These are phyloP conservation scores for Xyliphius kryptos DNA, from an alignment of 2,113 vertebrate species.

Conservation along the genomic window DNA sequence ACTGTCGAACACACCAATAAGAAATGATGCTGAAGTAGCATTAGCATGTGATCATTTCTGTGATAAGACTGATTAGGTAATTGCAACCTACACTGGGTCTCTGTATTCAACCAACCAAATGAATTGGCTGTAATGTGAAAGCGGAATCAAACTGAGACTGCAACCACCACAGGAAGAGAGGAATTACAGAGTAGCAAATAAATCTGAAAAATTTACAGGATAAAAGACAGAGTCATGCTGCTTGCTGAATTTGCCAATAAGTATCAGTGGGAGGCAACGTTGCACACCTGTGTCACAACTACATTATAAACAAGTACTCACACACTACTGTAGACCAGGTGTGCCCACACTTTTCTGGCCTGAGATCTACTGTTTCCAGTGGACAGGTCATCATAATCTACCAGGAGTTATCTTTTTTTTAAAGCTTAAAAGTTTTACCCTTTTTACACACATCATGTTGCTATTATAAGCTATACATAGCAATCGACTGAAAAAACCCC, in stretches of 20 bases:
- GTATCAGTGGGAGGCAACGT: slow-evolving; percentile 60
- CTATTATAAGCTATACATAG: too few species aligned
- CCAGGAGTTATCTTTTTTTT: too few species aligned
- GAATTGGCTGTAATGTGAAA: slow-evolving; percentile 13
- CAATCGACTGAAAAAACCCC: too few species aligned
- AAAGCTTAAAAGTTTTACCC: too few species aligned
- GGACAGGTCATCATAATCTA: too few species aligned
- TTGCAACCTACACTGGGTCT: slow-evolving; percentile 24
- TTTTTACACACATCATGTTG: too few species aligned
- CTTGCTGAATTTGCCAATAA: slow-evolving; percentile 42
- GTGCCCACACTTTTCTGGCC: too few species aligned
- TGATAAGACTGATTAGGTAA: slow-evolving; percentile 38
- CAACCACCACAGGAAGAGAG: slow-evolving; percentile 17
- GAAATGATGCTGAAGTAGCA: slow-evolving; percentile 19
- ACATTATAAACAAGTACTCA: slow-evolving; percentile 22
- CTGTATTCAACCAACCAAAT: slow-evolving; percentile 38
- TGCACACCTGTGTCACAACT: slow-evolving; percentile 52
- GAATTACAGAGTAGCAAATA: slow-evolving; percentile 23
- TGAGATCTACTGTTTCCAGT: too few species aligned
- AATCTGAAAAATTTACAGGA: slow-evolving; percentile 1
- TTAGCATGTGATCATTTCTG: slow-evolving; percentile 39
- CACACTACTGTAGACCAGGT: neutral
- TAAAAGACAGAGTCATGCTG: slow-evolving; percentile 3
- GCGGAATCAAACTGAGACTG: slow-evolving; percentile 22
- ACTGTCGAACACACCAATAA: slow-evolving; percentile 18